Base-by-base conservation (phyloP, 2,113 vertebrate species). In the Melierax canorus region DNA sequence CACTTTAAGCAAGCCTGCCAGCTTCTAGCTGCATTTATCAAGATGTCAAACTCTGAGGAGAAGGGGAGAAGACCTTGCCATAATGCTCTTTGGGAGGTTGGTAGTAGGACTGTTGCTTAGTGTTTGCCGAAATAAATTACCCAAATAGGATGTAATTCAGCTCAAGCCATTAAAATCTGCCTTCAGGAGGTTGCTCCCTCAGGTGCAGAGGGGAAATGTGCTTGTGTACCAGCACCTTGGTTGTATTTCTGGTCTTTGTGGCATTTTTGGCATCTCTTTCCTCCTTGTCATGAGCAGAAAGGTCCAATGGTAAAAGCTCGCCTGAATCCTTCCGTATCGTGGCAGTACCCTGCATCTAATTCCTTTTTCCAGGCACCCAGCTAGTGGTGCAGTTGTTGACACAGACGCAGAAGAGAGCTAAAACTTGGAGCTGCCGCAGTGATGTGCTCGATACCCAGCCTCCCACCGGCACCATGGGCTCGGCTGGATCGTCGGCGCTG, bases 401-500 rank as follows among this genome's bases (percentile, higher is more conserved):
- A 2, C 2, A 8, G 36, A 14, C 0, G 2, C 36, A 26, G 15
- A 18, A 27, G 32, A 10, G 23, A 18, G 12, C 22, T 64, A 16
- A 56, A 64, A 39, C 75, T 34, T 39, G 10, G 75, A 63, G 36
- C 68, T 51, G 32, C 26, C 0, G 2, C 36, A 11, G 17, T 4
- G 60, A 13, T 0, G 4, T 6, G 9, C 29, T 50, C 2, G 0
- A 23, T 69, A 7, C 4, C 29, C 56, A n/a, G 29, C 24, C 26
- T 64, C 6, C 23, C 32, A 4, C n/a, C 2, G 0, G 39, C 53
- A 41, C 66, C 5, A 1, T 14, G 34, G 48, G 9, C 43, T 71
- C 1, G 0, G n/a, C 60, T 43, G 27, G 53, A 12, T 68, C 24
- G 0, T 14, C 0, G 1, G 83, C 1, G 1, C 45, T 9, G 36